Base-by-base conservation (phyloP, 2,113 vertebrate species). In the Pteronura brasiliensis region DNA sequence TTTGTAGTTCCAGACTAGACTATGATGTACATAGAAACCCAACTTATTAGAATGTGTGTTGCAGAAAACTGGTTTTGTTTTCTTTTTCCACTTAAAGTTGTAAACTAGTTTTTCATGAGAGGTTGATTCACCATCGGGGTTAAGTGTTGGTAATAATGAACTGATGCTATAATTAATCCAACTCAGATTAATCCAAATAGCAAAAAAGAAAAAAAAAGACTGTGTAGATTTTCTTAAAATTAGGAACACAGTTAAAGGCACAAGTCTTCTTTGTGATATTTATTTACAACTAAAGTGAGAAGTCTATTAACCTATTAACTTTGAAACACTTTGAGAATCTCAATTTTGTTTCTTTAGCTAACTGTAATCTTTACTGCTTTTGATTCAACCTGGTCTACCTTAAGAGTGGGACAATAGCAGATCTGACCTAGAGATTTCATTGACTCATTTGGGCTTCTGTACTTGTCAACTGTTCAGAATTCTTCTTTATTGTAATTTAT, bases 221-320 rank as follows among this genome's bases (percentile, higher is more conserved):
- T 52, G 9, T 52, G 52, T 82, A 23, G 71, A 44, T 47, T 52
- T 90, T 95, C 72, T 97, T 72, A 80, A 96, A 92, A 94, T 94
- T 88, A 86, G 57, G 14, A 59, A 59, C 18, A 76, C 42, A 44
- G 44, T 77, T 85, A 88, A 93, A 90, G 47, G 34, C 6, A 34
- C 72, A 93, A 88, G 34, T 91, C 44, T 86, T 90, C 72, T 89
- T 74, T 92, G 27, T 95, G 31, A 29, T 67, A 47, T 74, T 95
- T 94, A 44, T 79, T 95, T 96, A 27, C 13, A 91, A 69, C 44
- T 96, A 89, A 88, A 80, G 76, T 88, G 74, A 69, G 27, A 67
- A 80, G 29, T 57, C 29, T 74, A 52, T 52, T 52, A 55, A 91
- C 11, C 57, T 6, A 76, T 31, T 77, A 25, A 82, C 44, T 84